Evolutionary conservation across 2,888 invertebrate genomes (phyloP).

Genomic region (Drosophila mimetica): DNA sequence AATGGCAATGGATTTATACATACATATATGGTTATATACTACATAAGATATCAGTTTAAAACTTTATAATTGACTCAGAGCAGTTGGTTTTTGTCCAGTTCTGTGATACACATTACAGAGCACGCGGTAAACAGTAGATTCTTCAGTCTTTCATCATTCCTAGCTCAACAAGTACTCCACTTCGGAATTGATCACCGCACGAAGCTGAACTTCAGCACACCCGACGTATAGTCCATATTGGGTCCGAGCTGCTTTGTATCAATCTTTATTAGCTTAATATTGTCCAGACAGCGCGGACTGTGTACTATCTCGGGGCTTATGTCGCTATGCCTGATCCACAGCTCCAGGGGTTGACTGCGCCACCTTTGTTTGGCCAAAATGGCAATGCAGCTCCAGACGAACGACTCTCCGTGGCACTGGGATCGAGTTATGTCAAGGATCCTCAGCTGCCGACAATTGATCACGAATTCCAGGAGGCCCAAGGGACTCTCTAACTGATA

Average conservation of each 20-base stretch:
- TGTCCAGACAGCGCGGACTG: slow-evolving; percentile 58
- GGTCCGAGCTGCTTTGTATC: slow-evolving; percentile 55
- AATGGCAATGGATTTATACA: not conserved
- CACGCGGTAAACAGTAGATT: not conserved
- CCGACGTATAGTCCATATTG: slow-evolving; percentile 52
- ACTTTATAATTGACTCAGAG: slow-evolving; percentile 12
- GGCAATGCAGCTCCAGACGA: slow-evolving; percentile 60
- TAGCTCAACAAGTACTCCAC: not conserved
- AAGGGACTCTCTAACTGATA: slow-evolving; percentile 72
- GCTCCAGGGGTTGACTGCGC: slow-evolving; percentile 63
- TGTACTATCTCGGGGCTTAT: slow-evolving; percentile 53
- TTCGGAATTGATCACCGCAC: slow-evolving; percentile 19
- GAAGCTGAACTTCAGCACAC: slow-evolving; percentile 76
- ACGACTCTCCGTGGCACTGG: slow-evolving; percentile 56
- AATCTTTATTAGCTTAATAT: slow-evolving; percentile 56
- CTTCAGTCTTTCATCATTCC: slow-evolving; percentile 25
- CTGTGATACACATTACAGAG: not conserved
- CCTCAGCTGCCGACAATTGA: slow-evolving; percentile 64
- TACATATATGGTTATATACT: slow-evolving; percentile 2
- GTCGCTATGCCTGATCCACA: slow-evolving; percentile 73
- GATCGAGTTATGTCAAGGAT: slow-evolving; percentile 65
- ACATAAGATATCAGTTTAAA: slow-evolving; percentile 22
- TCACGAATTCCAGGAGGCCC: slow-evolving; percentile 67
- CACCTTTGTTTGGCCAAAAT: slow-evolving; percentile 67
- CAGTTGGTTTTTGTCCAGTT: not conserved